Evolutionary conservation across 2,888 invertebrate species (phyloP), one percentile per base, ranked within the genome.

Genomic region (Tenthredo livida): DNA sequence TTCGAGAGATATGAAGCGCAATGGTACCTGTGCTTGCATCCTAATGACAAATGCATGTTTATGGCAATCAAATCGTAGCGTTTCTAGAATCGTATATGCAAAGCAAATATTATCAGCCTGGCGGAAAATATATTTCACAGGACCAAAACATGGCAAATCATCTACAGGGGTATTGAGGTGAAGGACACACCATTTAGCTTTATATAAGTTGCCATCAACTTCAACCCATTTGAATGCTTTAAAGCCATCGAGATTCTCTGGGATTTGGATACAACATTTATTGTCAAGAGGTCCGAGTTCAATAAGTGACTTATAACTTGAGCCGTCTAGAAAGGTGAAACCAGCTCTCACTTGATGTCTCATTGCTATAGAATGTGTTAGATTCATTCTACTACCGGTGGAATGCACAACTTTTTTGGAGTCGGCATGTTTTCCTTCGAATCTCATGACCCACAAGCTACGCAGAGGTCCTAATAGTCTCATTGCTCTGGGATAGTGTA

Each of bases 371-470:
- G 87, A 86, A 43, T 85, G 84, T 70, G 86, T 85, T 50, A 88
- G 83, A 84, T 88, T 89, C n/a, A 86, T 82, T 10, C 87, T 84
- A 85, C 84, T 84, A 54, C 85, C 85, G n/a, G 87, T 84, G 61
- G 40, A 43, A 29, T 84, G 84, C 40, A 88, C 75, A 37, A 84
- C 78, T 83, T 70, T 80, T 85, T 88, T 87, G 3, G 78, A 86
- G 47, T 88, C 87, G 43, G 86, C 84, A 80, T 88, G 87, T 73
- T 88, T 88, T 2, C 80, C 85, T 85, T 87, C 88, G 29, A 70
- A 87, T 10, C 87, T 82, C 33, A 88, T 82, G n/a, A 47, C 85
- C 47, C 78, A 86, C 33, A 87, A 85, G 85, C 87, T 87, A 84
- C 86, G 85, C 37, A 89, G 61, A 7, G 88, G 87, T 7, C 88